Evolutionary conservation across 2,888 invertebrate species (phyloP), one percentile per base, ranked within the genome.

Genomic region (Oscheius sp.): DNA sequence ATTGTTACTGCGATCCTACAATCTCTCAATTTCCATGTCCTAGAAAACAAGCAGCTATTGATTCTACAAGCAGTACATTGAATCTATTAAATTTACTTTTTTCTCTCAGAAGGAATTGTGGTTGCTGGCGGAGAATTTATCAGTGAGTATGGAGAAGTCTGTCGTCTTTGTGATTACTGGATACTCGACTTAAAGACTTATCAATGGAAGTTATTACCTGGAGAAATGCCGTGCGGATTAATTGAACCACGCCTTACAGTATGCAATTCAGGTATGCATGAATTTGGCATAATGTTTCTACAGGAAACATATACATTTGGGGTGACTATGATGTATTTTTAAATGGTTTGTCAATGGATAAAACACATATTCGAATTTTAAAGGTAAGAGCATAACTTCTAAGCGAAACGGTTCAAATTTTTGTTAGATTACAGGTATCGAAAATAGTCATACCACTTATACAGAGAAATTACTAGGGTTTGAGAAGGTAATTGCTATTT

Each of bases 301-400:
- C 17, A 44, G 51, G 51, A 9, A 51, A 51, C n/a, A 51, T 51
- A n/a, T 51, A 51, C 30, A n/a, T 51, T 14, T 51, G 51, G 51
- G 51, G 51, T 32, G 51, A 51, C 30, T 51, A 51, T 28, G 51
- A 51, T 30, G 30, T 51, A 3, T n/a, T 32, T 24, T n/a, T 6
- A n/a, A n/a, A 28, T 14, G 30, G 20, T 14, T 17, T 51, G 14
- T n/a, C n/a, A 4, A 12, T 44, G 6, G 30, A 26, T 24, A 32
- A 32, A 30, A 51, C 51, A 14, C 51, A 51, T 30, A 24, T 51
- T 30, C 51, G 51, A 9, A 51, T 51, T 28, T 51, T 51, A n/a
- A 51, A 28, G 20, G 51, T 51, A 9, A 24, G 47, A 24, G 20
- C 8, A 14, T 14, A 36, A n/a, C n/a, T 36, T 36, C 36, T 36